Evolutionary conservation across 2,888 invertebrate genomes (phyloP), one percentile per base, ranked within the genome.

Genomic region (Tenthredo scrophulariae): DNA sequence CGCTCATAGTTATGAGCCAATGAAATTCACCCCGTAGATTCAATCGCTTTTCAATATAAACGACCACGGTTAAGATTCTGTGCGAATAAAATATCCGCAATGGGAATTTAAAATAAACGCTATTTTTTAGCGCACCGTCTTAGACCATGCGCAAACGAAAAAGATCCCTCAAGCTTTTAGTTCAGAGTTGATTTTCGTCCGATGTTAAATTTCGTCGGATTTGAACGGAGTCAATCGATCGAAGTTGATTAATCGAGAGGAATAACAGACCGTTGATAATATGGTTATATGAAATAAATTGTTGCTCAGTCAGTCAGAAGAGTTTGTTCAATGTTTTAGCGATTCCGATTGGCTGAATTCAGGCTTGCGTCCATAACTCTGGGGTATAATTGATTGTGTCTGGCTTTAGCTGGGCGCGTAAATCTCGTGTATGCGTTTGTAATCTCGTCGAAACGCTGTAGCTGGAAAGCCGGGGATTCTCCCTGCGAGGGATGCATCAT

Each of bases 401-500:
- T 77, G 77, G 54, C 37, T 62, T 62, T 62, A n/a, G 37, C 26
- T 33, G 79, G 40, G 29, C 62, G 33, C 50, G 62, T 80, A 58
- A 37, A 29, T 58, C 62, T 80, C 37, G n/a, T 62, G 80, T 62
- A 80, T 62, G 80, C 80, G 80, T 80, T 80, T 58, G 80, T 80
- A 80, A 77, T 77, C 46, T 77, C 77, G 43, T 74, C 22, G 74
- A 74, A 74, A 74, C 22, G 74, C 4, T 50, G 77, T 29, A 50
- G 50, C 13, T 33, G 22, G 9, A 80, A 80, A 80, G 58, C 40
- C 40, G 62, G 80, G 80, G 80, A 80, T 29, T 40, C 62, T 50
- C 62, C n/a, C 13, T 2, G 9, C n/a, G 22, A 15, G 43, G 33
- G 29, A 33, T 74, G 72, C 40, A 74, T 74, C 72, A 74, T 54